Conservation (phyloP, 2,113 vertebrate genomes). For the Potamarius usumacintae region DNA sequence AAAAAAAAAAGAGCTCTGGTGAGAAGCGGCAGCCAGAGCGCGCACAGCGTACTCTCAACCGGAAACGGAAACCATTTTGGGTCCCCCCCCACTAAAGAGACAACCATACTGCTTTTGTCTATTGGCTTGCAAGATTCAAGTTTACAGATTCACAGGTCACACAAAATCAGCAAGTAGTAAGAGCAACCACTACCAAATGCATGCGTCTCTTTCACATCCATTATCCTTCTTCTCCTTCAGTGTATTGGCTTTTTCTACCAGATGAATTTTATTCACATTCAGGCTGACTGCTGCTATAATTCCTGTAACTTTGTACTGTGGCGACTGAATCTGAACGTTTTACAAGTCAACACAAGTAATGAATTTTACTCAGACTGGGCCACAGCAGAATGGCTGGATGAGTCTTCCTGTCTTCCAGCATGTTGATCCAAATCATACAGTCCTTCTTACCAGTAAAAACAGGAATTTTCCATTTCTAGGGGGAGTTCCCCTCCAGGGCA, state of each 20-base stretch:
- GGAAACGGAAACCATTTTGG: too few species aligned
- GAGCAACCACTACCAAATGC: background rate
- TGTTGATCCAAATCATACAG: background rate
- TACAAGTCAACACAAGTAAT: background rate
- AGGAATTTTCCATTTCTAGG: background rate
- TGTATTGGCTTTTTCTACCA: background rate
- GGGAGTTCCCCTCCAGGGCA: background rate
- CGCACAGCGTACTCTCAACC: too few species aligned
- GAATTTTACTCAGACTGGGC: background rate
- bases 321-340: background rate
- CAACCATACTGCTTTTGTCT: background rate
- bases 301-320: background rate
- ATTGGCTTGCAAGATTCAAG: background rate
- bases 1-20: too few species aligned
- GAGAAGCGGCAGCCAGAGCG: too few species aligned
- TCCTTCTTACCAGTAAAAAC: background rate
- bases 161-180: background rate
- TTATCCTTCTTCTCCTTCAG: background rate
- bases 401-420: slow-evolving; percentile 1
- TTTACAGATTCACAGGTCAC: background rate
- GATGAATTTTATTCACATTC: background rate
- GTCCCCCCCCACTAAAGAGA: background rate
- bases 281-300: background rate
- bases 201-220: background rate
- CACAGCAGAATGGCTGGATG: background rate